A percentile compares a stretch with the other conserved stretches of the same genome.
These are phyloP conservation scores for Eupithecia dodoneata DNA, from an alignment of 2,888 invertebrate genomes.

Conservation along the genomic window DNA sequence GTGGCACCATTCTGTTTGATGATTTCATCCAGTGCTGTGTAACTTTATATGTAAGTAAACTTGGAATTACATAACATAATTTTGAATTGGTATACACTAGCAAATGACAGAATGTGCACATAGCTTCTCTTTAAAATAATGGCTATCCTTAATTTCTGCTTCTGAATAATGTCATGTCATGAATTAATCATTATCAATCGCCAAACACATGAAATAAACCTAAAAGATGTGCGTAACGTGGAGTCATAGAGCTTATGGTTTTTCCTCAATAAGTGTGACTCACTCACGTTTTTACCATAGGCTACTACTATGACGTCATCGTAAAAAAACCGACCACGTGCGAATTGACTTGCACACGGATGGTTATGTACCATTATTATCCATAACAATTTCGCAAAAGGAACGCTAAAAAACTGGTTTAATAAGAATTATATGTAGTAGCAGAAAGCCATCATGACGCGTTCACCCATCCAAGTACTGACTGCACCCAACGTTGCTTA, in stretches of 20 bases:
- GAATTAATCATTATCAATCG: not conserved
- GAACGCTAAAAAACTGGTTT: too few relatives aligned
- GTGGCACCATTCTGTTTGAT: constrained; percentile 96
- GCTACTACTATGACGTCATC: not conserved
- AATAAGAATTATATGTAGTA: too few relatives aligned
- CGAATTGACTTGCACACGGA: too few relatives aligned
- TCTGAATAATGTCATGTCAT: not conserved
- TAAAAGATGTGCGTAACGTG: not conserved
- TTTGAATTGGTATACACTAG: not conserved
- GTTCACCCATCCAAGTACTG: too few relatives aligned
- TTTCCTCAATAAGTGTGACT: not conserved
- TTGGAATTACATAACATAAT: not conserved
- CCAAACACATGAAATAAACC: not conserved
- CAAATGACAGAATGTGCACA: not conserved
- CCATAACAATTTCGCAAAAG: too few relatives aligned
- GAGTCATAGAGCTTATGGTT: not conserved
- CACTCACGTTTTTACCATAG: not conserved
- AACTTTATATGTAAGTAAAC: constrained; percentile 92
- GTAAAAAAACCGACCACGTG: not conserved
- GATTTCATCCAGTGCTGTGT: constrained; percentile 99
- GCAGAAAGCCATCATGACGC: too few relatives aligned
- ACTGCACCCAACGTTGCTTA: too few relatives aligned
- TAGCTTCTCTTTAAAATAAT: not conserved
- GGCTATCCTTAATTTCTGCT: not conserved
- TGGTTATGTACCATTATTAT: too few relatives aligned